Percentiles rank a stretch among this genome's conserved stretches.
phyloP scores from a whole-genome alignment of 2,113 vertebrate species.

The Peromyscus maniculatus region DNA sequence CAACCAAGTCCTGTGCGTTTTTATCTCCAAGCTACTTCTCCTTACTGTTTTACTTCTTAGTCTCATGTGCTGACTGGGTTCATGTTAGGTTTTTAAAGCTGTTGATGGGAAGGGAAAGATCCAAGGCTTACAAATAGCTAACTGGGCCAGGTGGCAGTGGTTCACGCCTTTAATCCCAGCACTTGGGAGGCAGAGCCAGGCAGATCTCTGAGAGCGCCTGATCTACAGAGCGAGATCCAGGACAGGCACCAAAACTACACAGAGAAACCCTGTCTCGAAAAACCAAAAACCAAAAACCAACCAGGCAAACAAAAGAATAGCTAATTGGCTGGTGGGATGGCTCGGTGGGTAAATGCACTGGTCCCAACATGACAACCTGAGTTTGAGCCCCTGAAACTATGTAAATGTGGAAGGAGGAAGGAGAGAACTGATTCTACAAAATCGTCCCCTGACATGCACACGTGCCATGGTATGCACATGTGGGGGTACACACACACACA shows the following conservation, averaged over 20 bases:
- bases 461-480: too few relatives aligned
- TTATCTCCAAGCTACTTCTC: not conserved
- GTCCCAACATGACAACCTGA: not conserved
- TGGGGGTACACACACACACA: not conserved
- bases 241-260: too few relatives aligned
- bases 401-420: not conserved
- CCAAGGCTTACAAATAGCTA: not conserved
- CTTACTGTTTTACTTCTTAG: conserved; percentile 9
- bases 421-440: not conserved
- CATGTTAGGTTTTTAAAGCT: not conserved
- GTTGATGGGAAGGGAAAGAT: conserved; percentile 12
- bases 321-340: too few relatives aligned
- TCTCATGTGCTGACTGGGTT: not conserved
- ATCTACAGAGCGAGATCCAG: too few relatives aligned
- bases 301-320: not conserved
- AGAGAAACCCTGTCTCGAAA: too few relatives aligned
- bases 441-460: not conserved
- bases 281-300: too few relatives aligned
- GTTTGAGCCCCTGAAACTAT: not conserved
- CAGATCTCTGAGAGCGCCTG: too few relatives aligned
- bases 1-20: not conserved
- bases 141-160: too few relatives aligned
- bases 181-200: too few relatives aligned
- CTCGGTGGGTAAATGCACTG: not conserved
- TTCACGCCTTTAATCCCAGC: too few relatives aligned